These are phyloP conservation scores for Orius insidiosus DNA, from an alignment of 1,140 invertebrate species.

Conservation along the genomic window DNA sequence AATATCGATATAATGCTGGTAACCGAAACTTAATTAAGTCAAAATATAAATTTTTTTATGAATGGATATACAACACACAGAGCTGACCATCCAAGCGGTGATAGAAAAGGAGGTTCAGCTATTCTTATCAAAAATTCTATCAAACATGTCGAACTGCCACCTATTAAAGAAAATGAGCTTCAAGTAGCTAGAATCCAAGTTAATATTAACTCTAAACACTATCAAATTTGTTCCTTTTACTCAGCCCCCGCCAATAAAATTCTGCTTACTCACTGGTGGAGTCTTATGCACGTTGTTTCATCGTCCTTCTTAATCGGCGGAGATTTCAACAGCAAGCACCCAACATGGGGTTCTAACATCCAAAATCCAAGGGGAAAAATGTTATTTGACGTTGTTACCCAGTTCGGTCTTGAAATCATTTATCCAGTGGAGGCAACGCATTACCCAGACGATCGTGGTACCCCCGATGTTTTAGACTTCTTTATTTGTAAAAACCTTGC, in stretches of 20 bases:
- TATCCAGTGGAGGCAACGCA: background rate
- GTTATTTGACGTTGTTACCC: background rate
- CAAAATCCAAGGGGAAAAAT: background rate
- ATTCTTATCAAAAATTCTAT: background rate
- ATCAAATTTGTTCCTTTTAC: background rate
- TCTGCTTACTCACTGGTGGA: background rate
- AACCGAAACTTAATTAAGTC: background rate
- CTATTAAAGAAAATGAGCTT: background rate
- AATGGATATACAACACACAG: background rate
- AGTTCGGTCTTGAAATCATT: background rate
- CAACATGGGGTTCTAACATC: background rate
- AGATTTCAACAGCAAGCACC: conserved; percentile 1
- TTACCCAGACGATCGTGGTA: background rate
- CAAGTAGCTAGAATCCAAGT: background rate
- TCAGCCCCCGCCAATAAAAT: background rate
- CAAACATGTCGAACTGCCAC: background rate
- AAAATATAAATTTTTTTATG: background rate
- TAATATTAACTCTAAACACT: background rate
- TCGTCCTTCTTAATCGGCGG: background rate
- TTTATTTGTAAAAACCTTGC: background rate
- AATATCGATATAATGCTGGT: background rate
- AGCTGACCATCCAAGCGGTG: background rate
- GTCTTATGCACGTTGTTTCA: background rate
- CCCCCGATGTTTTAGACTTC: background rate
- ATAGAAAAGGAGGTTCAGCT: too few species aligned